Evolutionary conservation across 2,888 invertebrate species (phyloP).

Genomic region (Drosophila yooni): DNA sequence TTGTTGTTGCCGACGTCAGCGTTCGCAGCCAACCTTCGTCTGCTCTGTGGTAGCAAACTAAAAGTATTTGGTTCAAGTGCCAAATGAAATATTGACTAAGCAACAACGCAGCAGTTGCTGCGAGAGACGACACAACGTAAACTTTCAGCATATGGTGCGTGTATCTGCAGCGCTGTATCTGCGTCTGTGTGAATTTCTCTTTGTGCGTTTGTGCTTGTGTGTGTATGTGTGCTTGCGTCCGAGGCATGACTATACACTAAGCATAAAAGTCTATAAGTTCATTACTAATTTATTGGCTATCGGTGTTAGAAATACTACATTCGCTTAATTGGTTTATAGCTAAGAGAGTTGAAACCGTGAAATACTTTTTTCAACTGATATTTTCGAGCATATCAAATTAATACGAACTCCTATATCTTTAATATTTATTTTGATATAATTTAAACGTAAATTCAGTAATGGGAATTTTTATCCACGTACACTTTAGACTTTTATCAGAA

Average conservation of each 20-base stretch:
- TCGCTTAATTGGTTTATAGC: neutral
- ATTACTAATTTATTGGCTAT: neutral
- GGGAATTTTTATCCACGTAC: neutral
- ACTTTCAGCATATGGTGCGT: conserved; percentile 70
- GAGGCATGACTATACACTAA: conserved; percentile 1
- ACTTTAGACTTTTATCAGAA: neutral
- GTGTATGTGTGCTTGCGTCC: conserved; percentile 10
- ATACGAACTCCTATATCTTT: neutral
- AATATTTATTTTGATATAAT: neutral
- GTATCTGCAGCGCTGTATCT: conserved; percentile 45
- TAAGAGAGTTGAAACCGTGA: neutral
- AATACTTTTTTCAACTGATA: neutral
- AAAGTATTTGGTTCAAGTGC: conserved; percentile 81
- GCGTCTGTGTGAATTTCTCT: conserved; percentile 9
- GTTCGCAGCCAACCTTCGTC: conserved; percentile 59
- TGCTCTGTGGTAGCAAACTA: conserved; percentile 65
- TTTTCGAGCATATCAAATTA: neutral
- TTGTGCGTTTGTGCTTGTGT: conserved; percentile 6
- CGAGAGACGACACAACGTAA: conserved; percentile 46
- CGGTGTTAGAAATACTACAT: neutral
- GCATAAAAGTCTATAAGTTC: conserved; percentile 1
- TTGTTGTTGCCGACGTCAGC: conserved; percentile 2
- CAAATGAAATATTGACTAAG: conserved; percentile 78
- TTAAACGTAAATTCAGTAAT: neutral
- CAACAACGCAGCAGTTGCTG: conserved; percentile 49